Percentiles rank a stretch among this genome's conserved stretches.
phyloP scores from a whole-genome alignment of 2,797 vertebrate species.

The Sternarchorhynchus goeldii region DNA sequence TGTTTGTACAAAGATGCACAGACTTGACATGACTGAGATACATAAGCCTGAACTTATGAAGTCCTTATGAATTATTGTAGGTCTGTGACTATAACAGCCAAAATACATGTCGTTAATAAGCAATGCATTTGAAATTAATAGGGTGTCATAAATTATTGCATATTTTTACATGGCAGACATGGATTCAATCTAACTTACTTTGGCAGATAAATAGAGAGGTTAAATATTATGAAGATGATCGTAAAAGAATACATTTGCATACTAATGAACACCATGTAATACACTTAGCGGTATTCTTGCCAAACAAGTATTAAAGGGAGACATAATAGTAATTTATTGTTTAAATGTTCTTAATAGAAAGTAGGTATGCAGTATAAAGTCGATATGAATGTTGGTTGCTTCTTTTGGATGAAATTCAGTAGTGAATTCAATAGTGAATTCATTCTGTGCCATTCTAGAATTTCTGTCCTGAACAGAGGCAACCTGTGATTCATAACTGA shows the following conservation, averaged over 20 bases:
- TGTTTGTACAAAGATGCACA: not conserved
- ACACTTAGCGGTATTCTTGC: constrained; percentile 71
- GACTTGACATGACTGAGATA: constrained; percentile 6
- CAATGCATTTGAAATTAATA: constrained; percentile 73
- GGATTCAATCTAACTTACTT: constrained; percentile 69
- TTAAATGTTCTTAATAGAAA: constrained; percentile 58
- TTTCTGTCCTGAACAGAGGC: constrained; percentile 37
- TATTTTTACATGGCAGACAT: constrained; percentile 61
- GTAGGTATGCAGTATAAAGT: constrained; percentile 38
- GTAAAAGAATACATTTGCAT: constrained; percentile 81
- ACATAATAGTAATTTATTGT: constrained; percentile 68
- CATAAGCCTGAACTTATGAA: constrained; percentile 6
- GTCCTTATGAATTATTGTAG: constrained; percentile 5
- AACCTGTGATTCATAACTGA: constrained; percentile 37
- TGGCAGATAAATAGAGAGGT: constrained; percentile 75
- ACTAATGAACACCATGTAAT: constrained; percentile 77
- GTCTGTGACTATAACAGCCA: constrained; percentile 15
- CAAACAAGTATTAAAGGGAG: constrained; percentile 70
- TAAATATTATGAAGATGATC: constrained; percentile 78
- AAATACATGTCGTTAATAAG: constrained; percentile 64
- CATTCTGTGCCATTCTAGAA: constrained; percentile 4
- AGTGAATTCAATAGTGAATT: constrained; percentile 11
- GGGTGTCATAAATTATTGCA: constrained; percentile 69
- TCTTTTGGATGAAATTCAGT: constrained; percentile 44
- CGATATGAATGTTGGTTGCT: constrained; percentile 48